Base-by-base conservation (phyloP, 2,797 vertebrate species). In the Ctenochaetus hawaiiensis region DNA sequence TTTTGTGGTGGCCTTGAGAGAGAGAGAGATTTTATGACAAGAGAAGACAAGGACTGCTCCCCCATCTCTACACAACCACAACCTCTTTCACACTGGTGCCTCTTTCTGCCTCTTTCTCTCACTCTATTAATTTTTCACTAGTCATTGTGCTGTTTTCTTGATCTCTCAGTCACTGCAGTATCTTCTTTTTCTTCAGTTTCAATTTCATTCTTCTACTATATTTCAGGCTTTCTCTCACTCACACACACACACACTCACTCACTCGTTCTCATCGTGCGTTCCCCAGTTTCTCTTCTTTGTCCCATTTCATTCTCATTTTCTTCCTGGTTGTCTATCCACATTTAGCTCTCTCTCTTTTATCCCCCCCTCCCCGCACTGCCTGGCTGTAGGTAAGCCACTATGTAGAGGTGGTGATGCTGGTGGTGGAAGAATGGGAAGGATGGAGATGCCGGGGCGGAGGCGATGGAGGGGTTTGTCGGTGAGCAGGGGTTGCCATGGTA, bases 401-500 rank as follows among this genome's bases (percentile, higher is more conserved):
- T 23, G 51, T 73, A 43, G 77, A 75, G 72, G 63, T 67, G 60
- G 39, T 80, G 81, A 73, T 86, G 85, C 51, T 76, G 75, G 44
- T 74, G 81, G 66, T 81, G 79, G 74, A 87, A 89, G 85, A 90
- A 91, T 85, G 79, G 79, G 64, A 81, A 81, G 60, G 78, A 89
- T 76, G 77, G 70, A 75, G 76, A 59, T 34, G 23, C 63, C 34
- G 67, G 67, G 84, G 75, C 10, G 61, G 84, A 74, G 79, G 78
- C 58, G 54, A 66, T 12, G 78, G 73, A 51, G 79, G 77, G 51
- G 53, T 84, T 69, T 80, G 87, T 83, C 66, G 49, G 83, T 88
- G 86, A 92, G 87, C 78, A 79, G 70, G 16, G 86, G 90, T 94
- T 92, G 80, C 84, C 92, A 91, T 91, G 85, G 92, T 85, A 92